Percentiles rank a stretch among this genome's conserved stretches.
Conservation (phyloP, 2,797 vertebrate species). For the Leuciscus waleckii region DNA sequence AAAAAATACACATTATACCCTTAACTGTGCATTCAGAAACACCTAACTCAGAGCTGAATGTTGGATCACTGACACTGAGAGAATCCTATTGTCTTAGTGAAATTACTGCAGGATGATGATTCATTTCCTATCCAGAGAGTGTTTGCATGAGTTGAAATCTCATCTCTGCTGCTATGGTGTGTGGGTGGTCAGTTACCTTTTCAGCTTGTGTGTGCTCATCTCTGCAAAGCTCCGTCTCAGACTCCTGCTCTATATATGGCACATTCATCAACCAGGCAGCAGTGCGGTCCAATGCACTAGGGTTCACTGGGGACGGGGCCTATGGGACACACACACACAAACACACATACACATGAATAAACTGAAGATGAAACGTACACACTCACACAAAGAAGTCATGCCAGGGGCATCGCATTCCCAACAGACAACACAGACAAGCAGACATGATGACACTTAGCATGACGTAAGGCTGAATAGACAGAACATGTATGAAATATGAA, state of each 20-base stretch:
- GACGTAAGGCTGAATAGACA: not conserved
- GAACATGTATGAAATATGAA: not conserved
- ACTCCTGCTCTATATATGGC: slow-evolving; percentile 98
- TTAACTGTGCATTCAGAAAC: not conserved
- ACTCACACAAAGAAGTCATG: slow-evolving; percentile 26
- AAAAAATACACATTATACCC: not conserved
- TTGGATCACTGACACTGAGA: slow-evolving; percentile 19
- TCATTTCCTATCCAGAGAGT: slow-evolving; percentile 26
- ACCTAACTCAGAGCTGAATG: not conserved
- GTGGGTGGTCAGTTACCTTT: slow-evolving; percentile 87
- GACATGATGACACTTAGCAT: slow-evolving; percentile 10
- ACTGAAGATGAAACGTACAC: slow-evolving; percentile 60
- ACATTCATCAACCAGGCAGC: slow-evolving; percentile 99
- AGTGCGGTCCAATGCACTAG: slow-evolving; percentile 99
- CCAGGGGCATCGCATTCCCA: not conserved
- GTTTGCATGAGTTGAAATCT: slow-evolving; percentile 3
- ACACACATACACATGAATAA: slow-evolving; percentile 61
- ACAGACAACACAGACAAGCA: not conserved
- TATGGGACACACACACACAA: slow-evolving; percentile 82
- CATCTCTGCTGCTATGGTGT: not conserved
- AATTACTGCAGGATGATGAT: slow-evolving; percentile 17
- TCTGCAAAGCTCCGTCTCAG: slow-evolving; percentile 95
- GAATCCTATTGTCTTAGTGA: slow-evolving; percentile 32
- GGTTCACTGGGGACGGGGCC: slow-evolving; percentile 98
- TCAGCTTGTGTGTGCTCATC: slow-evolving; percentile 97